These are phyloP conservation scores for Celastrina argiolus DNA, from an alignment of 2,888 invertebrate genomes.

Conservation along the genomic window DNA sequence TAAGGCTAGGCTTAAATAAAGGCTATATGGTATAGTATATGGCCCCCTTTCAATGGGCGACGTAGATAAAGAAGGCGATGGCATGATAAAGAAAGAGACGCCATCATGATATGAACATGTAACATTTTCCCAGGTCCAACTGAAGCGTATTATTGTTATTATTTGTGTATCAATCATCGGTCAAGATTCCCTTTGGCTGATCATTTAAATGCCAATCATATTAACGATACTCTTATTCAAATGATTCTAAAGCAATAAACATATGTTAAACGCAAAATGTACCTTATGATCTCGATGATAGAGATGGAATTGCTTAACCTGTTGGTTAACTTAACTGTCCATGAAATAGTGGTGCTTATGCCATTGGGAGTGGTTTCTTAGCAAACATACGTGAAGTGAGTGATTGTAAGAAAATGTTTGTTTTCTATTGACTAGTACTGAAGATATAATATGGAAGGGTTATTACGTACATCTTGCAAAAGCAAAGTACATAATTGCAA, in stretches of 20 bases:
- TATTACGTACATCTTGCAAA: no score
- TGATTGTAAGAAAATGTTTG: slow-evolving; percentile 12
- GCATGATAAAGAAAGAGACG: no score
- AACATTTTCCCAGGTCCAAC: slow-evolving; percentile 6
- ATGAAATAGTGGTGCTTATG: slow-evolving; percentile 11
- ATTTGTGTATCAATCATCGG: slow-evolving; percentile 24
- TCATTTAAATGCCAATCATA: slow-evolving; percentile 29
- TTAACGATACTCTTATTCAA: slow-evolving; percentile 29
- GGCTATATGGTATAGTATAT: no score
- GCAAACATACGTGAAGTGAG: slow-evolving; percentile 10
- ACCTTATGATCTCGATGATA: not conserved
- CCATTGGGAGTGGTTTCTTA: slow-evolving; percentile 20
- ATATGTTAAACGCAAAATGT: not conserved
- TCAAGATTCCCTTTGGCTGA: slow-evolving; percentile 25
- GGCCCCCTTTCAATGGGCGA: no score
- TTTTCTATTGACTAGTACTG: slow-evolving; percentile 9
- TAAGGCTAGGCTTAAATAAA: no score
- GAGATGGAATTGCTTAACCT: not conserved
- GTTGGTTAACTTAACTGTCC: not conserved
- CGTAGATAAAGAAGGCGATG: no score
- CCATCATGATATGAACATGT: no score
- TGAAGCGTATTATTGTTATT: slow-evolving; percentile 2
- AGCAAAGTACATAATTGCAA: no score
- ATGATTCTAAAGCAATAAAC: slow-evolving; percentile 20
- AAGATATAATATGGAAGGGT: not conserved